These are phyloP conservation scores for Carassius gibelio DNA, from an alignment of 2,113 vertebrate species.

Conservation along the genomic window DNA sequence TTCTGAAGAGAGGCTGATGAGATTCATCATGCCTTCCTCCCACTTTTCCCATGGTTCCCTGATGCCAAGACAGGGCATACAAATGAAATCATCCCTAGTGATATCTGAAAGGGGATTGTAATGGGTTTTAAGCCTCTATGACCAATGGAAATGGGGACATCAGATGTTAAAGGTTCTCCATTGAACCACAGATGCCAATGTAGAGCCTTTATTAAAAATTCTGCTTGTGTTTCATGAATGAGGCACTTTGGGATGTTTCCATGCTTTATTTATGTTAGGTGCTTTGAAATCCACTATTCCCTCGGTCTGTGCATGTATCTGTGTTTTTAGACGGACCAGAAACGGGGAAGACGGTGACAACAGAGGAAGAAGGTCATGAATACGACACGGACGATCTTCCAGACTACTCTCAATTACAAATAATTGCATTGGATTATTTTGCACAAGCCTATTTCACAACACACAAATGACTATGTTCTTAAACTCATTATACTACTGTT, in stretches of 20 bases:
- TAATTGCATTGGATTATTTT: too few species aligned
- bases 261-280: background rate
- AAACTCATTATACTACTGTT: background rate
- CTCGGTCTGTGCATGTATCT: background rate
- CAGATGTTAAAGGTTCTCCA: background rate
- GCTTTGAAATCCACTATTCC: background rate
- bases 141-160: background rate
- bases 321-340: slow-evolving; percentile 54
- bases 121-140: background rate
- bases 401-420: slow-evolving; percentile 44
- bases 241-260: background rate
- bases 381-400: slow-evolving; percentile 62
- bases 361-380: slow-evolving; percentile 66
- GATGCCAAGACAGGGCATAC: slow-evolving; percentile 3
- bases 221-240: background rate
- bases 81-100: background rate
- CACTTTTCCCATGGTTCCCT: background rate
- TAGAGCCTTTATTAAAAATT: background rate
- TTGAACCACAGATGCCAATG: background rate
- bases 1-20: slow-evolving; percentile 13
- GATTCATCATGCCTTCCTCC: slow-evolving; percentile 9
- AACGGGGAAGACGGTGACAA: slow-evolving; percentile 54
- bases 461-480: background rate
- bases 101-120: too few species aligned
- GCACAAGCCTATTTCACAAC: background rate